These are phyloP conservation scores for Cantharis rustica DNA, from an alignment of 2,888 invertebrate genomes.

Conservation along the genomic window DNA sequence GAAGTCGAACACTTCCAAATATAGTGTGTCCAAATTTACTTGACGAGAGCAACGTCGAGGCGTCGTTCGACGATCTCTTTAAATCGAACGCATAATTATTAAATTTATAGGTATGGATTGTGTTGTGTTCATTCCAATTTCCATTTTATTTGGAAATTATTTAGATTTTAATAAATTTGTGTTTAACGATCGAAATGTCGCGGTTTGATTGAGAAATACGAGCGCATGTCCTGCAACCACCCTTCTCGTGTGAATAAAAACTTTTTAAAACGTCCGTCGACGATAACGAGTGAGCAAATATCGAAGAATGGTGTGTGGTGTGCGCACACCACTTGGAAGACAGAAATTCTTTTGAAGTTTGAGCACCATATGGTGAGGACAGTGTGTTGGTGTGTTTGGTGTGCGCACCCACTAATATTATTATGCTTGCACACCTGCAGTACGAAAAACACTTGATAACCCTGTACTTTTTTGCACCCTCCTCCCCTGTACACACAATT, in stretches of 20 bases:
- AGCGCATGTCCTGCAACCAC: background rate
- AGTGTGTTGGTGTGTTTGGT: slow-evolving; percentile 43
- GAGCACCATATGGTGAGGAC: slow-evolving; percentile 19
- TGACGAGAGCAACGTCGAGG: slow-evolving; percentile 83
- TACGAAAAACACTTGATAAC: background rate
- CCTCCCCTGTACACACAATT: background rate
- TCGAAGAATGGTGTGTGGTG: slow-evolving; percentile 38
- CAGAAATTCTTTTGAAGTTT: background rate
- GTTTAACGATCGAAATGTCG: background rate
- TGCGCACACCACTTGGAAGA: slow-evolving; percentile 44
- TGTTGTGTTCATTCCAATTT: slow-evolving; percentile 22
- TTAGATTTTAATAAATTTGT: slow-evolving; percentile 11
- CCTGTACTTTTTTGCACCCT: background rate
- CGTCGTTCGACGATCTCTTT: slow-evolving; percentile 87
- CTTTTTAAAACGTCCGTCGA: background rate
- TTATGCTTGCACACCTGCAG: slow-evolving; percentile 38
- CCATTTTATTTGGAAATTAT: slow-evolving; percentile 7
- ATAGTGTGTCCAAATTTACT: slow-evolving; percentile 67
- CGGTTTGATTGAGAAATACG: background rate
- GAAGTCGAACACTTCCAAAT: slow-evolving; percentile 79
- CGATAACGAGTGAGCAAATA: background rate
- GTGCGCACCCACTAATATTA: slow-evolving; percentile 53
- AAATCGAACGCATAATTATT: slow-evolving; percentile 47
- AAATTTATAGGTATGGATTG: slow-evolving; percentile 11
- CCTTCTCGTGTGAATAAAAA: background rate